These are phyloP conservation scores for Coreoperca whiteheadi DNA, from an alignment of 2,113 vertebrate genomes.

Conservation along the genomic window DNA sequence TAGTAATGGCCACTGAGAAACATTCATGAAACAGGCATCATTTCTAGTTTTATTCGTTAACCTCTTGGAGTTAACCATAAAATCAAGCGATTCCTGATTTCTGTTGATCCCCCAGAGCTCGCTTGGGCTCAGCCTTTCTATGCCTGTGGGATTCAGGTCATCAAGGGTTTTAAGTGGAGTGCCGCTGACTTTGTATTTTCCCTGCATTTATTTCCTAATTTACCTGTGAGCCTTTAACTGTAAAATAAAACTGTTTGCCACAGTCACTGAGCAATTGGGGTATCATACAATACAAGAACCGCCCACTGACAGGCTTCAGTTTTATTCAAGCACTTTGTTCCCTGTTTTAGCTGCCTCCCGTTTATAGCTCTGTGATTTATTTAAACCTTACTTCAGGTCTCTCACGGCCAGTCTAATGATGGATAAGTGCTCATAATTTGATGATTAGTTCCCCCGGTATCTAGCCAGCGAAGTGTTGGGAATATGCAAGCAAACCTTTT, in stretches of 20 bases:
- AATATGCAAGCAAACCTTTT: constrained; percentile 15
- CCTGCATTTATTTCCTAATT: constrained; percentile 8
- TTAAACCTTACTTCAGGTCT: neutral
- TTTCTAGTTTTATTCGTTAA: neutral
- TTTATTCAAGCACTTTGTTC: constrained; percentile 30
- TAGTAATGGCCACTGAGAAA: neutral
- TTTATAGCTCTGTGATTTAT: constrained; percentile 28
- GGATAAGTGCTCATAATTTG: constrained; percentile 44
- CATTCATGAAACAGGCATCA: neutral
- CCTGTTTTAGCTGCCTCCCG: neutral
- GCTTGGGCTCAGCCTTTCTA: neutral
- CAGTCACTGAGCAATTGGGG: neutral
- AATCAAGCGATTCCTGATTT: neutral
- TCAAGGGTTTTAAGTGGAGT: neutral
- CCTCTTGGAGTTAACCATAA: neutral
- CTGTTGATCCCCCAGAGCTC: constrained; percentile 1
- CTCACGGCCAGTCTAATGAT: constrained; percentile 30
- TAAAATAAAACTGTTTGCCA: neutral
- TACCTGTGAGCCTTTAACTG: constrained; percentile 14
- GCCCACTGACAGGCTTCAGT: neutral
- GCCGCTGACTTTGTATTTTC: constrained; percentile 6
- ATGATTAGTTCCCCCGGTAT: constrained; percentile 30
- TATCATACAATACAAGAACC: constrained; percentile 4
- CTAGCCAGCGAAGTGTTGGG: constrained; percentile 3
- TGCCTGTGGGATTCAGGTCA: constrained; percentile 6